phyloP scores from a whole-genome alignment of 2,113 vertebrate species.

The Gavia stellata region DNA sequence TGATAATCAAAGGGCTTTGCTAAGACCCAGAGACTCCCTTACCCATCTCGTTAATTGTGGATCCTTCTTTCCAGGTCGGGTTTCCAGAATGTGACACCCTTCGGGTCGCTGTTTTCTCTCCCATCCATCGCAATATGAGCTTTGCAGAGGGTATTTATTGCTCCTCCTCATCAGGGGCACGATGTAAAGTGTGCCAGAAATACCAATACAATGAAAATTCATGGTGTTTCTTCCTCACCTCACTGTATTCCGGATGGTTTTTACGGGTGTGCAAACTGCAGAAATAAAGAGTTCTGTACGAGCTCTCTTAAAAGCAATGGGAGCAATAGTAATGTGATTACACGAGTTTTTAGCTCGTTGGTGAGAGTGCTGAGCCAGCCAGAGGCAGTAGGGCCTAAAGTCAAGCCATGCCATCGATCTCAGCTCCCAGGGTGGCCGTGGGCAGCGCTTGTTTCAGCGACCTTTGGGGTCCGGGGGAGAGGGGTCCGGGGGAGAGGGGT shows the following conservation, averaged over 20 bases:
- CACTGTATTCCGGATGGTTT: not conserved
- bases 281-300: not conserved
- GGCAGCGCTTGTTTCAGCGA: not conserved
- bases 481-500: not conserved
- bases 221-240: not conserved
- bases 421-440: not conserved
- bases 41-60: not conserved
- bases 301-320: not conserved
- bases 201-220: constrained; percentile 16
- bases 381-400: not conserved
- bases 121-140: not conserved
- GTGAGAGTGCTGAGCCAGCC: not conserved
- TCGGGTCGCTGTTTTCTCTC: not conserved
- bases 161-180: not conserved
- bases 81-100: constrained; percentile 54
- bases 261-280: not conserved
- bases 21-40: not conserved
- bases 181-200: not conserved
- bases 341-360: not conserved
- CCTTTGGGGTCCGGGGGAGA: not conserved
- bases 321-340: not conserved
- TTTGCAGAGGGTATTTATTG: constrained; percentile 25
- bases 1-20: constrained; percentile 13
- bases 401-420: not conserved
- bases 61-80: not conserved